Conservation (phyloP, 2,113 vertebrate species). For the Phaethon lepturus region DNA sequence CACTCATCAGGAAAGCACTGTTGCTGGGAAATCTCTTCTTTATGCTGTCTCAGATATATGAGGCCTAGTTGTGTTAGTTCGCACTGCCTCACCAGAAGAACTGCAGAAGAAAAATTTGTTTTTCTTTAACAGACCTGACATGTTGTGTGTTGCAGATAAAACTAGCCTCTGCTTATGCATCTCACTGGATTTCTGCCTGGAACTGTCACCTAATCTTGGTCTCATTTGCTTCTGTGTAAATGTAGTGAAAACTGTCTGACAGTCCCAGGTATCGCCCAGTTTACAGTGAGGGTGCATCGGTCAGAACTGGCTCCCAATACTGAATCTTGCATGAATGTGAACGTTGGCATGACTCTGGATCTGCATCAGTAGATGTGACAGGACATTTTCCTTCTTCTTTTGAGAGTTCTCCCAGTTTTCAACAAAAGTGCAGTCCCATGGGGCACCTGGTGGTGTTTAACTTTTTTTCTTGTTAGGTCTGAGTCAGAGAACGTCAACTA, state of each 20-base stretch:
- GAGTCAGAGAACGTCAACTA: neutral
- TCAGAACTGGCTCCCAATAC: neutral
- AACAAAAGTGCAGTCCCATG: neutral
- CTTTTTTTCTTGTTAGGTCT: neutral
- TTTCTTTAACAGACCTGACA: neutral
- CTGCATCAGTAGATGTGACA: neutral
- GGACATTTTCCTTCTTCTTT: neutral
- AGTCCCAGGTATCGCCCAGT: neutral
- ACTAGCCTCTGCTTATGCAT: neutral
- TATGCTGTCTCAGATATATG: neutral
- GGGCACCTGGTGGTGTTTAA: neutral
- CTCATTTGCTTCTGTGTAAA: neutral
- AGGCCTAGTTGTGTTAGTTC: neutral
- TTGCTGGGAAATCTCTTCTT: neutral
- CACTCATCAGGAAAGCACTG: neutral
- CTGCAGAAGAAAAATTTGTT: neutral
- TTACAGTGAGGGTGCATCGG: neutral
- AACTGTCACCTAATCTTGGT: neutral
- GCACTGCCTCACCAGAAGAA: neutral
- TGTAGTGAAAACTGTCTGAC: neutral
- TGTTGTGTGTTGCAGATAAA: neutral
- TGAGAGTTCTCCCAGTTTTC: neutral
- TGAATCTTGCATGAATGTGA: neutral
- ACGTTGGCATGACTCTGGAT: neutral
- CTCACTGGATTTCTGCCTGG: neutral